Base-by-base conservation (phyloP, 2,113 vertebrate species). In the Marmota flaviventris region DNA sequence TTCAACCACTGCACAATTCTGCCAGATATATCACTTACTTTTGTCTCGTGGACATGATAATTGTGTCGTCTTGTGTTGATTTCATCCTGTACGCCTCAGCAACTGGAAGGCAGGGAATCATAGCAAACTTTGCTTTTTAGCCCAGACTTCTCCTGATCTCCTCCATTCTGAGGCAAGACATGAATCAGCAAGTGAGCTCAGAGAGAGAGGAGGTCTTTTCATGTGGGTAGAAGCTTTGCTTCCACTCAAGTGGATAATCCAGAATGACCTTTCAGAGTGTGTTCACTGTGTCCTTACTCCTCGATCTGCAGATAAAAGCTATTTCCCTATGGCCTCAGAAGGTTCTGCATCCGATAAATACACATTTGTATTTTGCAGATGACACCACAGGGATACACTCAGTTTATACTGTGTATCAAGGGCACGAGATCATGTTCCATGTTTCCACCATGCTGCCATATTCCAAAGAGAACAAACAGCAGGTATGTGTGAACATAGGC, bases 351-450 rank as follows among this genome's bases (percentile, higher is more conserved):
- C 70, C 89, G 10, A 75, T 93, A 81, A 95, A 42, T 91, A n/a
- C 8, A 0, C 22, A 24, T 90, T 78, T 94, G 45, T 98, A 61
- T 94, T 37, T 98, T 98, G 91, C 99, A 99, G 99, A 99, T 94
- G 99, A 99, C 97, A 99, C 99, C 98, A 99, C 99, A 97, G 99
- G 99, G 98, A 99, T 99, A 11, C 98, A 98, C 96, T 99, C 99
- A 88, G 99, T 99, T 98, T 99, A 99, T 98, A 99, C 99, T 2
- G 99, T 99, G 95, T 99, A 99, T 98, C 99, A 99, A 98, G 99
- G 99, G 86, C 99, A 99, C 76, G 99, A 99, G 98, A 99, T 99
- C 98, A 99, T 99, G 99, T 99, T 99, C 97, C 99, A 99, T 16
- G 99, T 99, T 95, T 99, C 99, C 91, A 99, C 99, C 95, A 99